These are phyloP conservation scores for Stenchaetothrips biformis DNA, from an alignment of 2,888 invertebrate species.

Conservation along the genomic window DNA sequence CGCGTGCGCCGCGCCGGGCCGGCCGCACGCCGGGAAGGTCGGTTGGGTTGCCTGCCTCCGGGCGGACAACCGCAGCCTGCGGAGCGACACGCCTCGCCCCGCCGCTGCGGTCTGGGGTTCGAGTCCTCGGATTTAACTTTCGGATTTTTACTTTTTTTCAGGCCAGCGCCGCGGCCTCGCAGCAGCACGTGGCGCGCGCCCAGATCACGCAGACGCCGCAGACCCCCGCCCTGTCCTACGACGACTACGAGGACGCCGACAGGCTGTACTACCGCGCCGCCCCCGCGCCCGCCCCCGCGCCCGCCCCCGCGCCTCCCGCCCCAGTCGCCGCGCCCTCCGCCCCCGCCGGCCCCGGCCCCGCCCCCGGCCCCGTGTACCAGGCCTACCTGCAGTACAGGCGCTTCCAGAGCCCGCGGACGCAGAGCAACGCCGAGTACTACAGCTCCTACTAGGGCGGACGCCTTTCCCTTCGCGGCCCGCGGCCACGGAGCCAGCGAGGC, in stretches of 20 bases:
- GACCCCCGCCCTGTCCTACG: not conserved
- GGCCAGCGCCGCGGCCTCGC: not conserved
- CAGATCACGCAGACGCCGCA: not conserved
- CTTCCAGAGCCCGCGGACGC: not conserved
- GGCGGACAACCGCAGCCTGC: no score
- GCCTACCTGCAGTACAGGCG: constrained; percentile 19
- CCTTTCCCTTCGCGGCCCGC: no score
- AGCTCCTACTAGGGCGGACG: not conserved
- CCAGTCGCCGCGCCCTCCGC: not conserved
- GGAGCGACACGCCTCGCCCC: not conserved
- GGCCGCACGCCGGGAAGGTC: not conserved
- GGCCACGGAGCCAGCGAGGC: no score
- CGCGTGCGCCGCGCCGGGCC: not conserved
- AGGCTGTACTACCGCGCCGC: constrained; percentile 8
- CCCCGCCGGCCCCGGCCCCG: not conserved
- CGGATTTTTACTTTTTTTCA: not conserved
- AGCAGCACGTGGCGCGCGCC: constrained; percentile 4
- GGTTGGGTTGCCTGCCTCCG: not conserved
- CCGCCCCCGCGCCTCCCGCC: not conserved
- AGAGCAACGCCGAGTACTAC: not conserved
- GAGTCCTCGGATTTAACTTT: not conserved
- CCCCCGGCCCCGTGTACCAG: constrained; percentile 14
- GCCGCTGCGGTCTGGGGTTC: not conserved
- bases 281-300: not conserved
- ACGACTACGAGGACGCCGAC: not conserved